These are phyloP conservation scores for Peromyscus nudipes DNA, from an alignment of 2,797 vertebrate genomes.

Conservation along the genomic window DNA sequence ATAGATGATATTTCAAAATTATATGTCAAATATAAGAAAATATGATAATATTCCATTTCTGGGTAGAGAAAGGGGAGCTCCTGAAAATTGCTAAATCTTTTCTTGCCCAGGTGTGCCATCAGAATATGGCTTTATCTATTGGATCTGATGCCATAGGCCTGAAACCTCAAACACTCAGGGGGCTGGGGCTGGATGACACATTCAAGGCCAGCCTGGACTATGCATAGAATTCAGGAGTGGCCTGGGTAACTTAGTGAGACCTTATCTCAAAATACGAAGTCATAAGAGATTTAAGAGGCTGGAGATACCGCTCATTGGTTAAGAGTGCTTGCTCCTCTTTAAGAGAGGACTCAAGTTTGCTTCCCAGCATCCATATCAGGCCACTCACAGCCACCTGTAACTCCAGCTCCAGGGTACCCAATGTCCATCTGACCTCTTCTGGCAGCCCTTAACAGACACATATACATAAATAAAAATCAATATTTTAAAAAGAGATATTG, in stretches of 20 bases:
- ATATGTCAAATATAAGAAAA: neutral
- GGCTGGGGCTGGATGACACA: neutral
- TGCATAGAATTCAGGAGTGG: neutral
- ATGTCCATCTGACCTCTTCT: neutral
- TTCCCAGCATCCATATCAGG: neutral
- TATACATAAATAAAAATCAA: neutral
- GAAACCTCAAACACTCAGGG: neutral
- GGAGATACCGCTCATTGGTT: neutral
- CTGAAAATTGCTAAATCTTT: conserved; percentile 7
- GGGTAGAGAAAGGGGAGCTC: neutral
- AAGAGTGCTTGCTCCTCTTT: neutral
- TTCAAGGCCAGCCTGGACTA: neutral
- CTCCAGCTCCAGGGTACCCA: neutral
- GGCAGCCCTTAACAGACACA: neutral
- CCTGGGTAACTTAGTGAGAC: neutral
- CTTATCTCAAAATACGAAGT: neutral
- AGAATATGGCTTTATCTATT: neutral
- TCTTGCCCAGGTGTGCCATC: neutral
- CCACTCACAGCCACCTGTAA: neutral
- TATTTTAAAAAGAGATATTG: neutral
- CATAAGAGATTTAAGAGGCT: neutral
- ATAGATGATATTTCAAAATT: conserved; percentile 41
- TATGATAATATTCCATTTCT: neutral
- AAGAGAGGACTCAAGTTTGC: neutral
- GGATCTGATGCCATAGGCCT: neutral